A percentile compares a stretch with the other conserved stretches of the same genome.
Evolutionary conservation across 2,888 invertebrate species (phyloP).

Genomic region (Drosophila mercatorum): DNA sequence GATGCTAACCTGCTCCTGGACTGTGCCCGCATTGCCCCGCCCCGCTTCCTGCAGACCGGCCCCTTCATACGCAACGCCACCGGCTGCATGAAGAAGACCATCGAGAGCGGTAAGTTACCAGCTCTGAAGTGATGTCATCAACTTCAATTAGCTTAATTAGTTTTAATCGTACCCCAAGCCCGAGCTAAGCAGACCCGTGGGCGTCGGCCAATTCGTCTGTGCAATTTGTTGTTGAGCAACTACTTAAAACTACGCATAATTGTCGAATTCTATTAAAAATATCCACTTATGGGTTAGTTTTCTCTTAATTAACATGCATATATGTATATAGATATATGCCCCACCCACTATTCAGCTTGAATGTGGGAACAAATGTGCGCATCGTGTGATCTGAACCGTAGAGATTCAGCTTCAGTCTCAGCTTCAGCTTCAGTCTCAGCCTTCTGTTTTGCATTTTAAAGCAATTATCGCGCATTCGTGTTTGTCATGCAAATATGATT

Average conservation of each 20-base stretch:
- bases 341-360: constrained; percentile 13
- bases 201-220: constrained; percentile 24
- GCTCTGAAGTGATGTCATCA: constrained; percentile 43
- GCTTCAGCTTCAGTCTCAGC: background rate
- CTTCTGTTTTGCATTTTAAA: constrained; percentile 37
- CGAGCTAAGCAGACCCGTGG: background rate
- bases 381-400: constrained; percentile 18
- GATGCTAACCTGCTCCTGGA: constrained; percentile 72
- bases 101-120: constrained; percentile 78
- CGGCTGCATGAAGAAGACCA: constrained; percentile 82
- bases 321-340: constrained; percentile 5
- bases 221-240: background rate
- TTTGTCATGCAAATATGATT: constrained; percentile 20
- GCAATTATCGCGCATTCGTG: constrained; percentile 43
- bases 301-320: background rate
- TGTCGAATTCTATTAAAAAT: background rate
- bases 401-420: background rate
- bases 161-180: constrained; percentile 13
- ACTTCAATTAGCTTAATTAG: constrained; percentile 51
- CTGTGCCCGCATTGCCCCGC: constrained; percentile 74
- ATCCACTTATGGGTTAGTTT: background rate
- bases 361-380: constrained; percentile 15
- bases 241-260: background rate
- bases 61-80: constrained; percentile 78
- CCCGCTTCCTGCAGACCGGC: constrained; percentile 71